Percentiles rank a stretch among this genome's conserved stretches.
Conservation (phyloP, 92 coral and sea anemone genomes). For the Scolanthus callimorphus region DNA sequence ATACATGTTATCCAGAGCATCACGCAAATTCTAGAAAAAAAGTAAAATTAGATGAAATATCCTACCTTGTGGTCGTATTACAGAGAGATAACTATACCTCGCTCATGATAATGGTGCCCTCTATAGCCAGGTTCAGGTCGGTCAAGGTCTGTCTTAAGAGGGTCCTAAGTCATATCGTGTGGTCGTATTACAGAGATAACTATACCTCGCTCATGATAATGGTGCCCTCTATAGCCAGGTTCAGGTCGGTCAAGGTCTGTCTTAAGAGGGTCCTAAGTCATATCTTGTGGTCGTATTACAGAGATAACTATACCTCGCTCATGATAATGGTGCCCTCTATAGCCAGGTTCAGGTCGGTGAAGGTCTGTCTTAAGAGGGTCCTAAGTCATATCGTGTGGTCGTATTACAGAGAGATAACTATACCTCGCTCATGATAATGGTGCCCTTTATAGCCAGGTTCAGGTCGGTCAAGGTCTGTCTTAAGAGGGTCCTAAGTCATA, state of each 20-base stretch:
- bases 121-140: constrained; percentile 81
- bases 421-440: constrained; percentile 91
- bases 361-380: constrained; percentile 61
- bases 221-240: constrained; percentile 83
- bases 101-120: constrained; percentile 88
- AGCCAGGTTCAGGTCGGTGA: constrained; percentile 78
- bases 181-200: too few species aligned
- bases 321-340: constrained; percentile 86
- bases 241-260: constrained; percentile 72
- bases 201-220: constrained; percentile 90
- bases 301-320: constrained; percentile 96
- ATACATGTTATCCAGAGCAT: constrained; percentile 82
- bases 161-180: too few species aligned
- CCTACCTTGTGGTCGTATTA: neutral
- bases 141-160: constrained; percentile 67
- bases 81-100: constrained; percentile 38
- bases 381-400: too few species aligned
- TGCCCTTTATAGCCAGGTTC: constrained; percentile 84
- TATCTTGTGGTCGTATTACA: too few species aligned
- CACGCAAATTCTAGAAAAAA: constrained; percentile 66
- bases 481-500: constrained; percentile 66
- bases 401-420: too few species aligned
- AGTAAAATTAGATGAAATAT: too few species aligned
- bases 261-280: too few species aligned
- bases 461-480: constrained; percentile 76